These are phyloP conservation scores for Helleia helle DNA, from an alignment of 2,888 invertebrate species.

Conservation along the genomic window DNA sequence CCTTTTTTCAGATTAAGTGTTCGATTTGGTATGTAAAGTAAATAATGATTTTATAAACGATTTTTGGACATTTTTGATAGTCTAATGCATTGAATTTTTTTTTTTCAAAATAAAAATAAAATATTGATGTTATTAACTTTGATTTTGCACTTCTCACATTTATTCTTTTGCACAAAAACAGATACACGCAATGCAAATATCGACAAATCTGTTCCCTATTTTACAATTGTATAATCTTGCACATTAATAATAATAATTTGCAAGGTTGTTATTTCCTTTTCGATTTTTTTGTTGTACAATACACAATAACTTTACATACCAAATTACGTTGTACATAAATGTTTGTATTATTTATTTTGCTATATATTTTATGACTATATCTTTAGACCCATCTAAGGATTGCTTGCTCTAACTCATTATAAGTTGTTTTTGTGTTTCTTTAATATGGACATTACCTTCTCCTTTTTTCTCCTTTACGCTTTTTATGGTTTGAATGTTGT, in stretches of 20 bases:
- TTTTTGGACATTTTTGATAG: no score
- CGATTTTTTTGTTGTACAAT: conserved; percentile 5
- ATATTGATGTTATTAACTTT: no score
- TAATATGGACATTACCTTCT: background rate
- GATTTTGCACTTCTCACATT: no score
- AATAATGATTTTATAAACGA: no score
- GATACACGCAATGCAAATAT: no score
- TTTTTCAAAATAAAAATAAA: no score
- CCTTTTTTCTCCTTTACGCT: background rate
- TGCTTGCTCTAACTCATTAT: conserved; percentile 21
- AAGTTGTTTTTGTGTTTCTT: conserved; percentile 13
- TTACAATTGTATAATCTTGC: background rate
- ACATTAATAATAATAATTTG: background rate
- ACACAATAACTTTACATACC: conserved; percentile 1
- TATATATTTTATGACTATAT: conserved; percentile 22
- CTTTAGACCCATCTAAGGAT: conserved; percentile 58
- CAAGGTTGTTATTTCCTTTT: conserved; percentile 13
- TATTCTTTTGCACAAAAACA: conserved; percentile 6
- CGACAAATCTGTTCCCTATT: no score
- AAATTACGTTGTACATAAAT: conserved; percentile 3
- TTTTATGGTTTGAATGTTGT: background rate
- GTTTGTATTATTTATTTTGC: conserved; percentile 16
- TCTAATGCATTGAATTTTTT: no score
- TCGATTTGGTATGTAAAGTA: conserved; percentile 3
- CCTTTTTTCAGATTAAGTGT: conserved; percentile 8